Evolutionary conservation across 2,888 invertebrate species (phyloP).

Genomic region (Orchesellides sinensis): DNA sequence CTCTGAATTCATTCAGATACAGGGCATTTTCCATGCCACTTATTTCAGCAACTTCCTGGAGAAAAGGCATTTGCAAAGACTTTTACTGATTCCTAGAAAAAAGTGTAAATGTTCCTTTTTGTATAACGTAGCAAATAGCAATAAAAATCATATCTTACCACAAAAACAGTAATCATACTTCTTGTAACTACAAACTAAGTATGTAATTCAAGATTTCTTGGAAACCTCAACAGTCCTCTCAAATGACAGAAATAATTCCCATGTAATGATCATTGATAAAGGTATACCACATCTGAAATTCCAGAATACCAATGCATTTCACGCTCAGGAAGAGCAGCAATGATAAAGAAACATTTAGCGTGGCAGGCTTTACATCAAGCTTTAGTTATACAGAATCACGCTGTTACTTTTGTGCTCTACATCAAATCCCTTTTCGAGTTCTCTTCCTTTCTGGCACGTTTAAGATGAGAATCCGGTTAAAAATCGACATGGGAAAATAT

Average conservation of each 20-base stretch:
- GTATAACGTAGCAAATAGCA: too few relatives aligned
- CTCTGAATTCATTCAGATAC: too few relatives aligned
- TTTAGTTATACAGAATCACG: background rate
- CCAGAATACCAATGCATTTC: constrained; percentile 1
- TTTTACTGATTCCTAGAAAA: background rate
- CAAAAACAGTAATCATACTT: background rate
- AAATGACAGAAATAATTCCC: constrained; percentile 53
- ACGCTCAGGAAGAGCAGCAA: background rate
- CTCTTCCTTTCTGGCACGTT: constrained; percentile 52
- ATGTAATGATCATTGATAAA: constrained; percentile 54
- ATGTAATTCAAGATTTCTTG: constrained; percentile 37
- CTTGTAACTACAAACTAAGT: too few relatives aligned
- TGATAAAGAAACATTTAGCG: constrained; percentile 65
- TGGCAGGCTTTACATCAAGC: constrained; percentile 43
- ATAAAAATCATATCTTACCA: background rate
- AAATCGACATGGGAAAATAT: constrained; percentile 55
- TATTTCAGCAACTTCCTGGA: too few relatives aligned
- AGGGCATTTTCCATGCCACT: too few relatives aligned
- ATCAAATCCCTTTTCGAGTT: constrained; percentile 3
- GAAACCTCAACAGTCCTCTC: constrained; percentile 34
- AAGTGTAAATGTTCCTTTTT: background rate
- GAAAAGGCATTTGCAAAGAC: too few relatives aligned
- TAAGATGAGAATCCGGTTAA: constrained; percentile 57
- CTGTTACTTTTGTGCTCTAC: background rate
- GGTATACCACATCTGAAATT: constrained; percentile 21